These are phyloP conservation scores for Parus major DNA, from an alignment of 2,113 vertebrate genomes.

Conservation along the genomic window DNA sequence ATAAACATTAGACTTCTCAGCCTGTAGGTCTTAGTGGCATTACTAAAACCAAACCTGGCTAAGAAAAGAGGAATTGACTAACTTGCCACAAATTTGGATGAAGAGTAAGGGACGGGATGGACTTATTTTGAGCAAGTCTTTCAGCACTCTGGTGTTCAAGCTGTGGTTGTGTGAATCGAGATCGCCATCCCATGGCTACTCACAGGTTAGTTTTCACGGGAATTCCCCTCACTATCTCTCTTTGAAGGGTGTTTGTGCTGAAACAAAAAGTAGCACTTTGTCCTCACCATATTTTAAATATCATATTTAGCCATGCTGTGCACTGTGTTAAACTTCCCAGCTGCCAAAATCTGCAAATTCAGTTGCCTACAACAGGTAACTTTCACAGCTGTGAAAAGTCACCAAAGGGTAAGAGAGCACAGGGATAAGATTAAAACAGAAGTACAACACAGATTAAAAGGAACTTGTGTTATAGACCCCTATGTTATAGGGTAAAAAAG, in stretches of 20 bases:
- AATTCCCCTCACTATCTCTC: neutral
- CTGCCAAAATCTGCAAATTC: neutral
- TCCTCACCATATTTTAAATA: neutral
- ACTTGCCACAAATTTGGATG: neutral
- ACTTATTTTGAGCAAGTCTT: neutral
- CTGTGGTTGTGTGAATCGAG: neutral
- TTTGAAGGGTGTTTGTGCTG: neutral
- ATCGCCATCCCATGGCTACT: conserved; percentile 59
- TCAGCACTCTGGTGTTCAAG: neutral
- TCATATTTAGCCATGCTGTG: neutral
- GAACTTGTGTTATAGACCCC: neutral
- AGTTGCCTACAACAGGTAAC: neutral
- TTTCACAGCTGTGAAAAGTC: neutral
- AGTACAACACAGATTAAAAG: neutral
- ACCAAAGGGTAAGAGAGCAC: neutral
- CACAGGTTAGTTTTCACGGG: neutral
- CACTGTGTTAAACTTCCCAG: neutral
- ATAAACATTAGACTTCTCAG: neutral
- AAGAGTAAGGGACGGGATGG: neutral
- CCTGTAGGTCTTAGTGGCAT: neutral
- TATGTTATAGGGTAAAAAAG: neutral
- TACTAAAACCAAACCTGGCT: neutral
- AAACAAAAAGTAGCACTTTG: neutral
- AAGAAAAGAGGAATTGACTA: neutral
- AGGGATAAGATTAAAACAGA: neutral